phyloP scores from a whole-genome alignment of 2,888 invertebrate species.

The Sericinus montela region DNA sequence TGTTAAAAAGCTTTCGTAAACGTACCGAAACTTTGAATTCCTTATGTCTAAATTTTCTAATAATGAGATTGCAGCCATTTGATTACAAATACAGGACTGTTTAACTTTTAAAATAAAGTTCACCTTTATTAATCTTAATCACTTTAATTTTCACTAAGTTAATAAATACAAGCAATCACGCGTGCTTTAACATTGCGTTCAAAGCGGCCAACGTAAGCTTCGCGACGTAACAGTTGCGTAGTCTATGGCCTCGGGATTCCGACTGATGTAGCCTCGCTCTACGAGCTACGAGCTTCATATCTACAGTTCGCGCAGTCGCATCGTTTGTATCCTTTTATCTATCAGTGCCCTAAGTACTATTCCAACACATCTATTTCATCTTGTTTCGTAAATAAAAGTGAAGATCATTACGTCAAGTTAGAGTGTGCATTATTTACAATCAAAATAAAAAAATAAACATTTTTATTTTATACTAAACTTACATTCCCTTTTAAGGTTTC shows the following conservation, averaged over 20 bases:
- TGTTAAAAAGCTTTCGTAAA: conserved; percentile 31
- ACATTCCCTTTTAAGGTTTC: too few species aligned
- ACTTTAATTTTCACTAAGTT: conserved; percentile 61
- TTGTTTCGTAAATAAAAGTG: conserved; percentile 13
- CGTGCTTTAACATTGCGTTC: conserved; percentile 54
- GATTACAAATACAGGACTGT: conserved; percentile 36
- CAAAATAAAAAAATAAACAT: neutral
- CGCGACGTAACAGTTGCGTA: conserved; percentile 36
- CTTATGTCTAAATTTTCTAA: conserved; percentile 43
- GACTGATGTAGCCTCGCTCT: conserved; percentile 45
- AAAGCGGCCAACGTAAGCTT: conserved; percentile 27
- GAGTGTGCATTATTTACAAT: neutral
- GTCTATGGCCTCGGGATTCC: conserved; percentile 32
- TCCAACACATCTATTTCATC: conserved; percentile 20
- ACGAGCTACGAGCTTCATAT: conserved; percentile 44
- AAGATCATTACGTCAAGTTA: conserved; percentile 4
- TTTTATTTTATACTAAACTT: neutral
- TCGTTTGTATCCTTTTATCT: conserved; percentile 29
- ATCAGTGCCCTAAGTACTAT: conserved; percentile 25
- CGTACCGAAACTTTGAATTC: conserved; percentile 45
- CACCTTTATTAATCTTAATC: conserved; percentile 65
- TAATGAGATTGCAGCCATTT: conserved; percentile 44
- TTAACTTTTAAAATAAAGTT: conserved; percentile 42
- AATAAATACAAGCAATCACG: conserved; percentile 58
- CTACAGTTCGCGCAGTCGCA: conserved; percentile 67